phyloP scores from a whole-genome alignment of 2,797 vertebrate species.

The Toxotes lorentzi region DNA sequence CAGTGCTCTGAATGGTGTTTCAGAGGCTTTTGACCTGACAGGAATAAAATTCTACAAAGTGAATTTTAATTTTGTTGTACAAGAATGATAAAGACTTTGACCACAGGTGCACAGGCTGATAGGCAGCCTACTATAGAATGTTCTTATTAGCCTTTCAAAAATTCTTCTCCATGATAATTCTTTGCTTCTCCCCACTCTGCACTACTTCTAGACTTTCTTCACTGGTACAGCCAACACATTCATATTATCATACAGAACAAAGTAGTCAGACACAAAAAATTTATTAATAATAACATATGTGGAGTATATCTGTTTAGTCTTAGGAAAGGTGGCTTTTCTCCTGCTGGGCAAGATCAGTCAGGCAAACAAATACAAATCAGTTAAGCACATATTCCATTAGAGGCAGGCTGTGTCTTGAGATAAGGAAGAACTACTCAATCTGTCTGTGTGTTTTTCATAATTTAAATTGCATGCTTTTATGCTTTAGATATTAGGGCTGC shows the following conservation, averaged over 20 bases:
- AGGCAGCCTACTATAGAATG: neutral
- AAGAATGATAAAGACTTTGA: neutral
- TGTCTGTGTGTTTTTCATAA: neutral
- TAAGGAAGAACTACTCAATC: neutral
- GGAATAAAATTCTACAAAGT: neutral
- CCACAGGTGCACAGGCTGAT: neutral
- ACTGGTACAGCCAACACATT: neutral
- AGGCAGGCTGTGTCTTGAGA: neutral
- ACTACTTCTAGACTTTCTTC: neutral
- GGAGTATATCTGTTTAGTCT: neutral
- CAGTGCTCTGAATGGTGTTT: neutral
- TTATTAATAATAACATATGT: neutral
- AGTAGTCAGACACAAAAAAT: neutral
- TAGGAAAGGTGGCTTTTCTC: neutral
- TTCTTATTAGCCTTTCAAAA: neutral
- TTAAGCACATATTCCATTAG: neutral
- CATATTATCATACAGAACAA: neutral
- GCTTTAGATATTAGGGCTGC: too few species aligned
- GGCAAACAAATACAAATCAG: neutral
- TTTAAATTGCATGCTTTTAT: too few species aligned
- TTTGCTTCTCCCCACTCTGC: neutral
- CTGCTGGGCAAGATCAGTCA: neutral
- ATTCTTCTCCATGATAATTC: neutral
- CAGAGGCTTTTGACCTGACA: slow-evolving; percentile 5
- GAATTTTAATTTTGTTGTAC: neutral